These are phyloP conservation scores for Staurois parvus DNA, from an alignment of 2,797 vertebrate genomes.

Conservation along the genomic window DNA sequence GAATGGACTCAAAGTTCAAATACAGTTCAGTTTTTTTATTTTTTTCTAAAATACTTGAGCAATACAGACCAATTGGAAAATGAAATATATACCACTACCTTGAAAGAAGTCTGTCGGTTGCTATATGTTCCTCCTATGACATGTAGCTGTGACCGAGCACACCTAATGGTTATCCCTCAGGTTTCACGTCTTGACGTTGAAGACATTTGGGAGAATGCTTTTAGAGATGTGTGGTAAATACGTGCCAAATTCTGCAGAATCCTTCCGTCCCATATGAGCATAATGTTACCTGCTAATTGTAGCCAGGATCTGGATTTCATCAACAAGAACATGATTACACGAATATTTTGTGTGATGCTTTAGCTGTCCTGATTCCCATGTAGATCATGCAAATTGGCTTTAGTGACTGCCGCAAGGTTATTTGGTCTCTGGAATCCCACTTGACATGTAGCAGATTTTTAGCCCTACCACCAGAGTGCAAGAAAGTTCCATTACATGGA, in stretches of 20 bases:
- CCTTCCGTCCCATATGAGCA: conserved; percentile 48
- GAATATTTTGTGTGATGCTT: conserved; percentile 11
- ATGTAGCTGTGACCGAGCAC: conserved; percentile 40
- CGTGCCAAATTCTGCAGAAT: conserved; percentile 67
- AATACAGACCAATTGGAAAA: conserved; percentile 52
- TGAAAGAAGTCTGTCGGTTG: conserved; percentile 35
- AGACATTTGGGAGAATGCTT: conserved; percentile 62
- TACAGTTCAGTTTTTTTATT: not conserved
- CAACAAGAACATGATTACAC: not conserved
- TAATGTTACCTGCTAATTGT: conserved; percentile 4
- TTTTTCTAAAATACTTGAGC: conserved; percentile 53
- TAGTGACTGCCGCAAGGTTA: conserved; percentile 9
- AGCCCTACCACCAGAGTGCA: not conserved
- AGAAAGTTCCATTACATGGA: not conserved
- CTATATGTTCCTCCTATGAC: conserved; percentile 6
- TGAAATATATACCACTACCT: conserved; percentile 34
- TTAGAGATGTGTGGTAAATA: conserved; percentile 65
- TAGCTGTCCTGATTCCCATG: not conserved
- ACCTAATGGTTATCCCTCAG: conserved; percentile 41
- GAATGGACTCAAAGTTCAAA: conserved; percentile 40
- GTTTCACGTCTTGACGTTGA: conserved; percentile 45
- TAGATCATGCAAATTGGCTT: not conserved
- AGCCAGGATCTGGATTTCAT: not conserved
- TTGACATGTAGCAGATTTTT: conserved; percentile 16
- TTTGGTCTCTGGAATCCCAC: not conserved